Percentiles rank a stretch among this genome's conserved stretches.
phyloP scores from a whole-genome alignment of 2,113 vertebrate genomes.

The Pardalotus punctatus region DNA sequence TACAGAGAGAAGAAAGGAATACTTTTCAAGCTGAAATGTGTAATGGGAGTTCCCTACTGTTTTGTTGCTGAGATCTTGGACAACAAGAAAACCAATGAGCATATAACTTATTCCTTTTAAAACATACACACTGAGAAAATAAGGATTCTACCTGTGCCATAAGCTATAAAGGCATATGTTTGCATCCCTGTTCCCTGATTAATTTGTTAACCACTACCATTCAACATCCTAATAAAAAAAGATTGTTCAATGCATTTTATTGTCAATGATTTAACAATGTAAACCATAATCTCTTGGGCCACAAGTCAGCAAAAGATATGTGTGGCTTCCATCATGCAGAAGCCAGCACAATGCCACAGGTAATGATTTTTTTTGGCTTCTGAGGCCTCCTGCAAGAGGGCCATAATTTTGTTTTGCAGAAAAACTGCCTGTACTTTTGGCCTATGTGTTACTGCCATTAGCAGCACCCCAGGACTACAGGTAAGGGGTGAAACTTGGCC shows the following conservation, averaged over 20 bases:
- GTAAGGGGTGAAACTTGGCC: neutral
- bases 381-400: neutral
- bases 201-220: constrained; percentile 24
- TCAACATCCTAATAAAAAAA: constrained; percentile 36
- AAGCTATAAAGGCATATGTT: neutral
- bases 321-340: neutral
- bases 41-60: constrained; percentile 74
- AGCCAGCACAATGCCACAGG: neutral
- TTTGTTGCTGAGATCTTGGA: constrained; percentile 71
- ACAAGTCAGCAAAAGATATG: constrained; percentile 17
- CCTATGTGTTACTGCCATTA: neutral
- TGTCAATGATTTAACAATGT: constrained; percentile 36
- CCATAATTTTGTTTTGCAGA: neutral
- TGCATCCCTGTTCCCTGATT: neutral
- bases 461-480: neutral
- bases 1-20: constrained; percentile 69
- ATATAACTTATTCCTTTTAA: constrained; percentile 50
- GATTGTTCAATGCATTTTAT: constrained; percentile 16
- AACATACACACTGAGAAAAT: neutral
- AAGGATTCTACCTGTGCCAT: neutral
- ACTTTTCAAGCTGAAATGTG: constrained; percentile 62
- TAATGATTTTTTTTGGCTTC: neutral
- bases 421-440: neutral
- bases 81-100: constrained; percentile 65
- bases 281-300: constrained; percentile 16